These are phyloP conservation scores for Diaprepes abbreviatus DNA, from an alignment of 2,888 invertebrate species.

Conservation along the genomic window DNA sequence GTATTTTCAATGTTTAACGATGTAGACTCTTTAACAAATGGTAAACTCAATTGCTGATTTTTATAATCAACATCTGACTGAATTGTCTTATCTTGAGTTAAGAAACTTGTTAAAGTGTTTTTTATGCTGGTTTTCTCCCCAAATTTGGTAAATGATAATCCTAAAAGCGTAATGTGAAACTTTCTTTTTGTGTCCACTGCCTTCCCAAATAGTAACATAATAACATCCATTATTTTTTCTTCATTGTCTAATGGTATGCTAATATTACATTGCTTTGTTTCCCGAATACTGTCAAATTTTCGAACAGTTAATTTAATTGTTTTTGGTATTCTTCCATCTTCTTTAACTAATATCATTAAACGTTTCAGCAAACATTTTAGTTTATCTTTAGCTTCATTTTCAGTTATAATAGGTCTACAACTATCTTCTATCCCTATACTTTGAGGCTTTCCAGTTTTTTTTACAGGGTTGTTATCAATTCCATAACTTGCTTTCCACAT, in stretches of 20 bases:
- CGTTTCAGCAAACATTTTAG: constrained; percentile 78
- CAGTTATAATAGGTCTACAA: constrained; percentile 79
- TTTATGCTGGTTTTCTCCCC: constrained; percentile 74
- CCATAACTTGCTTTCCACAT: constrained; percentile 81
- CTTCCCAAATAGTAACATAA: constrained; percentile 83
- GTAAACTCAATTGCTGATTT: constrained; percentile 58
- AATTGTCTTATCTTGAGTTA: constrained; percentile 83
- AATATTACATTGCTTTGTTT: constrained; percentile 82
- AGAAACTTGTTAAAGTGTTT: constrained; percentile 80
- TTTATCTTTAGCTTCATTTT: constrained; percentile 81
- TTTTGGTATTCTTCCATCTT: constrained; percentile 85
- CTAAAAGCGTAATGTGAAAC: constrained; percentile 84
- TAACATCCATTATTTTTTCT: constrained; percentile 77
- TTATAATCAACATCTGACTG: constrained; percentile 80
- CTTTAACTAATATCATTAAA: constrained; percentile 78
- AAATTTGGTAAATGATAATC: constrained; percentile 87
- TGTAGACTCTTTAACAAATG: constrained; percentile 38
- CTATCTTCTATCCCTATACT: constrained; percentile 86
- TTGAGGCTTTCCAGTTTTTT: constrained; percentile 82
- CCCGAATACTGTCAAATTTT: constrained; percentile 80
- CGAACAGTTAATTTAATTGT: constrained; percentile 82
- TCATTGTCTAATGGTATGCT: constrained; percentile 75
- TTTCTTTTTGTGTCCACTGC: constrained; percentile 80
- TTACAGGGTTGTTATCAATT: constrained; percentile 80
- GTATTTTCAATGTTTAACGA: constrained; percentile 67